phyloP scores from a whole-genome alignment of 30 jellyfish, hydroid and myxozoan genomes.

The Hydractinia echinata region DNA sequence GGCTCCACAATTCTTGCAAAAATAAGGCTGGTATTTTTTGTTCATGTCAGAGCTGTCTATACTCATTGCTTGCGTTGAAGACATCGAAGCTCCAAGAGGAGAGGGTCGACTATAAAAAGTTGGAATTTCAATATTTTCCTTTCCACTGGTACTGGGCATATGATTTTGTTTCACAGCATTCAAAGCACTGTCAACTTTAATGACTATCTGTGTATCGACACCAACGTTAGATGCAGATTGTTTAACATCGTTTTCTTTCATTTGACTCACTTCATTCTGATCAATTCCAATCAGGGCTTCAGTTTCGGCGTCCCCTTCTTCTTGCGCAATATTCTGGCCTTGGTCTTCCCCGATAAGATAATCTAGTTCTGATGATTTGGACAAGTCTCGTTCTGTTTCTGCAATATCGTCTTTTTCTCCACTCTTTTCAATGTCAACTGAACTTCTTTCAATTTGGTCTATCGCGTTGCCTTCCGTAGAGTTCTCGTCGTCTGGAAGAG shows the following conservation, averaged over 20 bases:
- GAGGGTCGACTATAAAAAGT: neutral
- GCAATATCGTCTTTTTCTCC: constrained; percentile 5
- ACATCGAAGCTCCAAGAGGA: constrained; percentile 7
- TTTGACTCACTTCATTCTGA: constrained; percentile 11
- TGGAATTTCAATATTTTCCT: constrained; percentile 1
- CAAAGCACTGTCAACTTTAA: constrained; percentile 23
- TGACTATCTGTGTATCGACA: constrained; percentile 21
- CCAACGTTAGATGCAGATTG: constrained; percentile 8
- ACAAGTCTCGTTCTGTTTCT: constrained; percentile 7
- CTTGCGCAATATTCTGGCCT: neutral
- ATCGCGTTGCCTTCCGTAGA: neutral
- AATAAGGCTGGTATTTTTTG: constrained; percentile 43
- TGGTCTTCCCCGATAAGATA: constrained; percentile 35
- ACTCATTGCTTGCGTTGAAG: constrained; percentile 18
- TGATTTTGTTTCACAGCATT: neutral
- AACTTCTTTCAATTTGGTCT: neutral
- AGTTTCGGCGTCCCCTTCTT: constrained; percentile 28
- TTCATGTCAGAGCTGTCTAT: constrained; percentile 24
- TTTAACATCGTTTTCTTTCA: constrained; percentile 3
- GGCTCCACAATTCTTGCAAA: constrained; percentile 50
- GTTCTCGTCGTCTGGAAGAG: neutral
- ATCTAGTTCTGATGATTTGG: constrained; percentile 10
- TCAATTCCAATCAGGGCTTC: constrained; percentile 33
- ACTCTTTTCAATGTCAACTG: neutral
- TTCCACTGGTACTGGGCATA: neutral